Evolutionary conservation across 64 coral and sea anemone species (phyloP), one percentile per base, ranked within the genome.

Genomic region (Stichodactyla helianthus): DNA sequence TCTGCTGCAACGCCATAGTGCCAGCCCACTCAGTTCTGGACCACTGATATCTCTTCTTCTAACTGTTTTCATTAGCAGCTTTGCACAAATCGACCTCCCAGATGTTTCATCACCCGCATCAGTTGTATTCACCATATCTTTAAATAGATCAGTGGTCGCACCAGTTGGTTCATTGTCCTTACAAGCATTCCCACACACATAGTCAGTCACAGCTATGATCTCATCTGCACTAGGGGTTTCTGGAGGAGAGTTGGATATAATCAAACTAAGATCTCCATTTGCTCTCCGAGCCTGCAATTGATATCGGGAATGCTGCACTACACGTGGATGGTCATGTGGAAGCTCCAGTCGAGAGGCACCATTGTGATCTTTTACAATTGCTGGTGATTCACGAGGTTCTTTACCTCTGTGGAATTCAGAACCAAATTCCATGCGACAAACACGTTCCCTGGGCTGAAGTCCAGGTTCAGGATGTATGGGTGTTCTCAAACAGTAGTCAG

Each of bases 151-250:
- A 50, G 27, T 53, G 50, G 87, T 88, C 81, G 77, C 87, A 51
- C 76, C 87, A 62, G 87, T 88, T 19, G 87, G 54, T 53, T 88
- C 87, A 88, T 60, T 88, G 22, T 54, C 77, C 58, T 88, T 88
- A 26, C 77, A 88, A 3, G 86, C 76, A 81, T 88, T 80, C 4
- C 71, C 86, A 88, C 25, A 79, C 25, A 88, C 77, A 88, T 88
- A 88, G 85, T 86, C 61, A 52, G 51, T 76, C 22, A 88, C 71
- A 27, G 77, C 87, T 82, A 88, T 88, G 77, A 88, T 88, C 9
- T 88, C 86, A 79, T 88, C 54, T 20, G 86, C 67, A 55, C 86
- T 88, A 35, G 86, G 86, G 55, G 77, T 88, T 52, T 88, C 86
- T 18, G 51, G 86, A 35, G 70, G 74, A 59, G 86, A 61, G 55